Evolutionary conservation across 2,888 invertebrate genomes (phyloP), one percentile per base, ranked within the genome.

Genomic region (Chouioia cunea): DNA sequence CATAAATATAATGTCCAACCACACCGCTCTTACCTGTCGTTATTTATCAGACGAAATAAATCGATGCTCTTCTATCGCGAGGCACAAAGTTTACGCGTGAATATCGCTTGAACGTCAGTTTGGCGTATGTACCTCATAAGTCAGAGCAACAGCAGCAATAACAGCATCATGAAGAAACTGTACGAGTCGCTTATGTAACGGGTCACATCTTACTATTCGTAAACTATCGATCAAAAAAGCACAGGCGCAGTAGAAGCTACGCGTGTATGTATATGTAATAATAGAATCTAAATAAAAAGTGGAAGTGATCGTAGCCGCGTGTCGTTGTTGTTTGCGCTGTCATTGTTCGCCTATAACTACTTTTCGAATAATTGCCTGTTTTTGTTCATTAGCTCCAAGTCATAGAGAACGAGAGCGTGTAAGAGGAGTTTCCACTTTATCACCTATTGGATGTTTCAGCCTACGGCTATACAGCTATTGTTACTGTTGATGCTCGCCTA

Each of bases 351-450:
- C 6, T 69, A 72, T 76, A 77, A 78, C 78, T 78, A 77, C 77
- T 77, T n/a, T 6, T 78, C 74, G 73, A 74, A 75, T 79, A 79
- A 79, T 79, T 79, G 78, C 78, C 77, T 79, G 78, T 79, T 79
- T 79, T 79, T 79, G 78, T 78, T 77, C 78, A 78, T 79, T 78
- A 76, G 74, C 65, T 15, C 27, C 56, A 23, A n/a, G 18, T 18
- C 36, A n/a, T 27, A 36, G 50, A 72, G 73, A 74, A n/a, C n/a
- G 74, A 73, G 75, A 75, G 76, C 75, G n/a, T n/a, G n/a, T n/a
- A n/a, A 27, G 27, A 27, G 43, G 63, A 36, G 53, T 65, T 69
- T 73, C 68, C 73, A 73, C 57, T 72, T 69, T 48, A 68, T 64
- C 64, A 57, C 44, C 54, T 52, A 58, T 50, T 20, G 57, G 27